A percentile compares a stretch with the other conserved stretches of the same genome.
Conservation (phyloP, 2,113 vertebrate species). For the Ptilorrhoa leucosticta region DNA sequence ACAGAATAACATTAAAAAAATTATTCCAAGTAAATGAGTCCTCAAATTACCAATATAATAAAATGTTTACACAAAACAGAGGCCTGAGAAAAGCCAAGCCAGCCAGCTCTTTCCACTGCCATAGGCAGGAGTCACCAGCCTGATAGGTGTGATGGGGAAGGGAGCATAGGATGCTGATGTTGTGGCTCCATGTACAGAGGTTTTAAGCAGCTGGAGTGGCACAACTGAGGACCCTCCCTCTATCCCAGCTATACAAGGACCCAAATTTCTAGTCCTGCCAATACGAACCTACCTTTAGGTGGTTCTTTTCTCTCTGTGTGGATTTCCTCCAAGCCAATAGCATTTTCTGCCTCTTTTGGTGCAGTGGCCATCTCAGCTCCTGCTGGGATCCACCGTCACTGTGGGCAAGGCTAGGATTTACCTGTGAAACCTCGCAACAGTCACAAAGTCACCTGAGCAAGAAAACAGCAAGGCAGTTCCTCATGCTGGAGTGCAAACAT, state of each 20-base stretch:
- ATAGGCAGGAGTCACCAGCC: neutral
- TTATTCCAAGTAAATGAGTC: neutral
- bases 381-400: neutral
- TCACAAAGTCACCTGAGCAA: neutral
- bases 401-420: neutral
- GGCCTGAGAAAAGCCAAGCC: neutral
- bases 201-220: neutral
- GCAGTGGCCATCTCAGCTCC: conserved; percentile 45
- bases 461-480: neutral
- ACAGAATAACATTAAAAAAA: neutral
- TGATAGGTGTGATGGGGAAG: too few species aligned
- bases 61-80: neutral
- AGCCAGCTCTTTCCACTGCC: neutral
- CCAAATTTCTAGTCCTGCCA: neutral
- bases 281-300: conserved; percentile 45
- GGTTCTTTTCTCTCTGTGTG: neutral
- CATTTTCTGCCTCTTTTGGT: neutral
- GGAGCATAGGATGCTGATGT: neutral
- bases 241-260: neutral
- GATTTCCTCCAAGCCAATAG: conserved; percentile 55
- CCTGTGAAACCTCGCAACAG: neutral
- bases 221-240: neutral
- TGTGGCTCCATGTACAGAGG: neutral
- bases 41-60: neutral
- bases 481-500: neutral